Percentiles rank a stretch among this genome's conserved stretches.
Conservation (phyloP, 1,140 invertebrate genomes). For the Colletes gigas region DNA sequence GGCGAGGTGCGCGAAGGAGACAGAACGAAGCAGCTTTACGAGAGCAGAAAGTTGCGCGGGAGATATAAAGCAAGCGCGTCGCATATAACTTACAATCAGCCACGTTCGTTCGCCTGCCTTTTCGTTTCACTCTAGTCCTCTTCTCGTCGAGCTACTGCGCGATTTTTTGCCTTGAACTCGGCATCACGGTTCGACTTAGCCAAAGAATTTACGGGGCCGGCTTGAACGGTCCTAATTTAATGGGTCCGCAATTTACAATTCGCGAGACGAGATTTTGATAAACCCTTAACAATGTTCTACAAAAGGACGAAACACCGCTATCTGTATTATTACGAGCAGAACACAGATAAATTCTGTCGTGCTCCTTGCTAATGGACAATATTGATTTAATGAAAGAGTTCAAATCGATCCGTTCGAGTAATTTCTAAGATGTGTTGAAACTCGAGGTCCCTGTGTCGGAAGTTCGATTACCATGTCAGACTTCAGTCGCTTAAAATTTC, state of each 20-base stretch:
- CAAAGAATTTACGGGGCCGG: conserved; percentile 54
- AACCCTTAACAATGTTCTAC: conserved; percentile 15
- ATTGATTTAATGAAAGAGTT: neutral
- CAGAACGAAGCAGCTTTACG: conserved; percentile 77
- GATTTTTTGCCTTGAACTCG: conserved; percentile 65
- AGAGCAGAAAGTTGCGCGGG: conserved; percentile 79
- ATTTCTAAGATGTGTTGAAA: neutral
- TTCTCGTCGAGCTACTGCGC: conserved; percentile 61
- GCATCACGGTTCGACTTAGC: conserved; percentile 66
- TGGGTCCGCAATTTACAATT: conserved; percentile 40
- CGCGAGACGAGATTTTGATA: conserved; percentile 45
- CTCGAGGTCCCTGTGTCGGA: too few relatives aligned
- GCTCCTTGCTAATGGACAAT: neutral
- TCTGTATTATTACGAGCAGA: neutral
- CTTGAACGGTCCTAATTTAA: conserved; percentile 52
- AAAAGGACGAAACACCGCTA: neutral
- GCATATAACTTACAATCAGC: conserved; percentile 82
- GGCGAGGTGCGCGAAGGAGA: conserved; percentile 67
- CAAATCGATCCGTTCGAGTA: neutral
- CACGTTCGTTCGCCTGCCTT: conserved; percentile 62
- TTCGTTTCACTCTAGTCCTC: conserved; percentile 65
- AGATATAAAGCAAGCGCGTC: conserved; percentile 80
- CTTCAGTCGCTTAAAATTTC: too few relatives aligned
- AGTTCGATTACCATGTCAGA: too few relatives aligned
- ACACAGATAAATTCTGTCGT: neutral